A percentile compares a stretch with the other conserved stretches of the same genome.
phyloP scores from a whole-genome alignment of 1,140 invertebrate genomes.

The Drosophila arizonae region DNA sequence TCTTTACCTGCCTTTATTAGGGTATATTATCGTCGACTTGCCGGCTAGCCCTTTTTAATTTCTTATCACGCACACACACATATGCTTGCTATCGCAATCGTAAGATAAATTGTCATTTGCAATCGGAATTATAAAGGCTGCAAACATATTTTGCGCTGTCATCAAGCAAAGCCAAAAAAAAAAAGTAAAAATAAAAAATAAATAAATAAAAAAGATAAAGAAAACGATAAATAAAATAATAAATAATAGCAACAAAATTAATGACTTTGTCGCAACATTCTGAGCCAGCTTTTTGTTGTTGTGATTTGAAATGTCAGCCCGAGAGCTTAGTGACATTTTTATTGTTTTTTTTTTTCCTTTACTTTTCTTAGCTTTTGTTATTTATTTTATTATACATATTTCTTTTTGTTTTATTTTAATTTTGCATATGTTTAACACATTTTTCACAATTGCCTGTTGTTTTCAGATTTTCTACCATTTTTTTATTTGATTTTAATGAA shows the following conservation, averaged over 20 bases:
- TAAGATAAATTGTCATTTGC: conserved; percentile 44
- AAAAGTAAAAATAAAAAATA: not conserved
- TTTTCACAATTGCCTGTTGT: conserved; percentile 45
- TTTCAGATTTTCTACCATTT: conserved; percentile 31
- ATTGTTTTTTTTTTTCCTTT: conserved; percentile 12
- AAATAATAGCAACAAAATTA: conserved; percentile 36
- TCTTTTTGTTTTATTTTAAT: conserved; percentile 4
- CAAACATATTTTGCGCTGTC: conserved; percentile 30
- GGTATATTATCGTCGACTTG: too few species aligned
- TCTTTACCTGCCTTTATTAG: too few species aligned
- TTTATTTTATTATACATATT: not conserved
- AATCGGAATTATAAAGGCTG: conserved; percentile 34
- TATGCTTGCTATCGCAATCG: conserved; percentile 9
- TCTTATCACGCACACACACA: conserved; percentile 6
- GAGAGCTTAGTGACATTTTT: conserved; percentile 23
- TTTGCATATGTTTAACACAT: conserved; percentile 51
- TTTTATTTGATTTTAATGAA: conserved; percentile 39
- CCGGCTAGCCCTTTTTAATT: not conserved
- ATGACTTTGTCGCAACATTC: conserved; percentile 40
- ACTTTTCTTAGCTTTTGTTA: conserved; percentile 8
- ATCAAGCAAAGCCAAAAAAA: conserved; percentile 2
- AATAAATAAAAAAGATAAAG: not conserved
- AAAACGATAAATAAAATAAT: conserved; percentile 27
- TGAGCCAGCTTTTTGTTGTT: conserved; percentile 35
- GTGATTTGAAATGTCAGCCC: conserved; percentile 38